Conservation (phyloP, 2,888 invertebrate genomes). For the Phaedon cochleariae region DNA sequence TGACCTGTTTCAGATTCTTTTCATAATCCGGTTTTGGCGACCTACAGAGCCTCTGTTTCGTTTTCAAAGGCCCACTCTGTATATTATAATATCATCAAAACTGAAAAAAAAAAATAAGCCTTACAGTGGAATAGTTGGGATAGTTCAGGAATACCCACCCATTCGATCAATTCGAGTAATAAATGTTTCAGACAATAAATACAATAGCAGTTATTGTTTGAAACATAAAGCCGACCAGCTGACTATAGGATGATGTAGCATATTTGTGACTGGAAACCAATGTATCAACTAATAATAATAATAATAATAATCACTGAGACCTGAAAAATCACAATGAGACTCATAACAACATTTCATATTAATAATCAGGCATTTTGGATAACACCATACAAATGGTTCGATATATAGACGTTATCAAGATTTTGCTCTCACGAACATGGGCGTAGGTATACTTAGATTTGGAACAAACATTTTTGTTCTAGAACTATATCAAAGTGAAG, state of each 20-base stretch:
- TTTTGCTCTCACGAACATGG: conserved; percentile 34
- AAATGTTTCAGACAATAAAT: background rate
- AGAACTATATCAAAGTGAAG: background rate
- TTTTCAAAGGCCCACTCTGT: too few species aligned
- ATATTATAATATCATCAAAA: too few species aligned
- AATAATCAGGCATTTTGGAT: conserved; percentile 45
- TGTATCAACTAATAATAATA: conserved; percentile 42
- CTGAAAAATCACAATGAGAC: conserved; percentile 39
- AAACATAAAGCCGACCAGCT: conserved; percentile 32
- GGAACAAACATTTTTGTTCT: conserved; percentile 10
- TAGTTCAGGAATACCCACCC: too few species aligned
- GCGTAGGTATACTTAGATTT: conserved; percentile 19
- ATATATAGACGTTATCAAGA: conserved; percentile 51
- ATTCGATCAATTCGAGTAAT: too few species aligned
- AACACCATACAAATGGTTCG: conserved; percentile 44
- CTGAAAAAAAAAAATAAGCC: too few species aligned
- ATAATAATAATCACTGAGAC: conserved; percentile 48
- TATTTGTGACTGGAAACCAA: conserved; percentile 36
- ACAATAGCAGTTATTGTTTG: conserved; percentile 18
- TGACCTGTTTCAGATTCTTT: too few species aligned
- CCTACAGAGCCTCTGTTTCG: too few species aligned
- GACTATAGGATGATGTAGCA: conserved; percentile 40
- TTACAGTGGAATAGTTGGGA: too few species aligned
- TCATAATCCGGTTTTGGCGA: too few species aligned
- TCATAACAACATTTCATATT: conserved; percentile 45